Evolutionary conservation across 2,797 vertebrate genomes (phyloP).

Genomic region (Lacerta bilineata): DNA sequence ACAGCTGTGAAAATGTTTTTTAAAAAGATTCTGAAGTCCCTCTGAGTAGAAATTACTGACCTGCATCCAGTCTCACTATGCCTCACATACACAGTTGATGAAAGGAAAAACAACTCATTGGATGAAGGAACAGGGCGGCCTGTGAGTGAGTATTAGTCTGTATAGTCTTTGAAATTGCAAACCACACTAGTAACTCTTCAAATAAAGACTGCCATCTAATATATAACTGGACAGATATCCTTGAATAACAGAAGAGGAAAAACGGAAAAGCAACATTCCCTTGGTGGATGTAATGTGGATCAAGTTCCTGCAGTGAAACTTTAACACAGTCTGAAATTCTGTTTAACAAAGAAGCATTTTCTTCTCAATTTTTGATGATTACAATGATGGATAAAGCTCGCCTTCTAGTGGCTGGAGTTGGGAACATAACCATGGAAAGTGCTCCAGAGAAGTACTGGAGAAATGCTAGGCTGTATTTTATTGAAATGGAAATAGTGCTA

Average conservation of each 20-base stretch:
- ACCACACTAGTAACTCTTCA: neutral
- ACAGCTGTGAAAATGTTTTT: neutral
- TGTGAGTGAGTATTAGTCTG: neutral
- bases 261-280: neutral
- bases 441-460: neutral
- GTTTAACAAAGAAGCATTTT: neutral
- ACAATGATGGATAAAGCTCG: conserved; percentile 13
- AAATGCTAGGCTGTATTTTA: neutral
- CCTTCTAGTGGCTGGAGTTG: conserved; percentile 14
- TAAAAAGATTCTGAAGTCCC: neutral
- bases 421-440: neutral
- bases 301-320: neutral
- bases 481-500: neutral
- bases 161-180: neutral
- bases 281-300: neutral
- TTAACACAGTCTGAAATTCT: neutral
- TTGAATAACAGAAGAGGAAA: neutral
- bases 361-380: neutral
- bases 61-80: neutral
- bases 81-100: neutral
- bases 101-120: neutral
- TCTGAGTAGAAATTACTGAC: neutral
- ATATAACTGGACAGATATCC: neutral
- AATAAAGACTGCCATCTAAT: neutral
- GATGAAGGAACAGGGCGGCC: neutral